Conservation (phyloP, 2,113 vertebrate species). For the Coptodon bakossiorum region DNA sequence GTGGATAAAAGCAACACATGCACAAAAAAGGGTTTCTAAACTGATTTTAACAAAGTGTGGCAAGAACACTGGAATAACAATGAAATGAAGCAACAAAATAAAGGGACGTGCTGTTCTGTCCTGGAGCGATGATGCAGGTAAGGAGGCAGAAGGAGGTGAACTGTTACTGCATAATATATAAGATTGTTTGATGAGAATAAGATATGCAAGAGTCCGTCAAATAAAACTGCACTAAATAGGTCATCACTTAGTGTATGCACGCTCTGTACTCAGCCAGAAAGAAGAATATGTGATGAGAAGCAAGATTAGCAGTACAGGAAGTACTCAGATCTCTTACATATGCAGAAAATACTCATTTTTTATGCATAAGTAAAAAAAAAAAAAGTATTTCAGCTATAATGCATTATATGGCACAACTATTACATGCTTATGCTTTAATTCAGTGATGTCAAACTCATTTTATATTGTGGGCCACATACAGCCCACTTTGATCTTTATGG, state of each 20-base stretch:
- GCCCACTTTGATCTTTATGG: too few species aligned
- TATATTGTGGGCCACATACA: background rate
- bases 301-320: background rate
- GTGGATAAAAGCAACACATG: background rate
- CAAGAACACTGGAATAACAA: background rate
- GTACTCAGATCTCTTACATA: background rate
- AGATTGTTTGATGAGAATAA: background rate
- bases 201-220: background rate
- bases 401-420: background rate
- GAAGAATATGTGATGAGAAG: background rate
- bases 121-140: background rate
- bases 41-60: background rate
- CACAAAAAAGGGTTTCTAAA: background rate
- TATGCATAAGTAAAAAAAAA: background rate
- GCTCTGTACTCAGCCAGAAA: background rate
- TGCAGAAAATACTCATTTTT: background rate
- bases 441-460: background rate
- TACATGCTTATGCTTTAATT: background rate
- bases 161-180: background rate
- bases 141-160: background rate
- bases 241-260: background rate
- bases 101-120: background rate
- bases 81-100: background rate
- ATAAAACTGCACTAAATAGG: background rate
- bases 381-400: background rate